A percentile compares a stretch with the other conserved stretches of the same genome.
These are phyloP conservation scores for Clarias gariepinus DNA, from an alignment of 2,113 vertebrate species.

Conservation along the genomic window DNA sequence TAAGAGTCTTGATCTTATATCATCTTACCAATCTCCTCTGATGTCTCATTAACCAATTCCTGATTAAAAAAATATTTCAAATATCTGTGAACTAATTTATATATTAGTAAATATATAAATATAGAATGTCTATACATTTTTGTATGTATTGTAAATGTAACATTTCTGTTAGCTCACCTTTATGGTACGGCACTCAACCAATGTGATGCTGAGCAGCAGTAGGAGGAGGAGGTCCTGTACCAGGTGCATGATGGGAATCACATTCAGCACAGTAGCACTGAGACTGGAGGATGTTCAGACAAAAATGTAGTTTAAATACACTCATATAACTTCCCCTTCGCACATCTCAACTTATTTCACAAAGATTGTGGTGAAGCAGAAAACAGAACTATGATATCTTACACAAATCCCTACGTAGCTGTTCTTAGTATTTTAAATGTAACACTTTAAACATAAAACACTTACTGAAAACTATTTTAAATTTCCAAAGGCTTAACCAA, in stretches of 20 bases:
- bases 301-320: slow-evolving; percentile 26
- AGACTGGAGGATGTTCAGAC: neutral
- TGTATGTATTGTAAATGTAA: neutral
- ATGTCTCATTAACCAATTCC: slow-evolving; percentile 21
- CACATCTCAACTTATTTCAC: neutral
- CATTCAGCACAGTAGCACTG: neutral
- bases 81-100: neutral
- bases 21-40: slow-evolving; percentile 51
- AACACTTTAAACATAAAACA: neutral
- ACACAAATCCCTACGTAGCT: no score
- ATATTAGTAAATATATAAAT: no score
- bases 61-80: slow-evolving; percentile 34
- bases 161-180: slow-evolving; percentile 26
- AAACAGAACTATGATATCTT: neutral
- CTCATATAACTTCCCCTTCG: neutral
- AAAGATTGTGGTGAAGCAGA: neutral
- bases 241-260: slow-evolving; percentile 36
- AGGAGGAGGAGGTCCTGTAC: no score
- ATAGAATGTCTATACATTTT: no score
- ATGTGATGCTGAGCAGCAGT: slow-evolving; percentile 1
- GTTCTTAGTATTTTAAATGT: neutral
- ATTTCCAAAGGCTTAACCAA: no score
- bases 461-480: no score
- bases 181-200: slow-evolving; percentile 13
- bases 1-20: neutral